These are phyloP conservation scores for Regulus satrapa DNA, from an alignment of 2,113 vertebrate species.

Conservation along the genomic window DNA sequence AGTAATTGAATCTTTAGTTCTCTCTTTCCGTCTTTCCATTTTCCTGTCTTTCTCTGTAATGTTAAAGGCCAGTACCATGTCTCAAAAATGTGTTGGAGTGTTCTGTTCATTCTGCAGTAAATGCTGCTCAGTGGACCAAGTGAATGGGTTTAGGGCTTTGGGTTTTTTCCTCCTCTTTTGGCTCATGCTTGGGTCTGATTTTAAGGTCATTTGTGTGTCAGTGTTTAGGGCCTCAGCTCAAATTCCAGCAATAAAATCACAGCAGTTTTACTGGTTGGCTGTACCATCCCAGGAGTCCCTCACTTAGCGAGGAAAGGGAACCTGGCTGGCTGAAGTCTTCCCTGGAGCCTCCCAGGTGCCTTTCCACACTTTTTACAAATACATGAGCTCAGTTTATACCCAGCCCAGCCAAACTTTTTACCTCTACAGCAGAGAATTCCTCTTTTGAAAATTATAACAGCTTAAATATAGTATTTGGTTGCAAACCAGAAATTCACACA, in stretches of 20 bases:
- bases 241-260: neutral
- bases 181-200: neutral
- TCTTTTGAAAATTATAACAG: constrained; percentile 60
- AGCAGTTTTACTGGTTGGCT: neutral
- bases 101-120: neutral
- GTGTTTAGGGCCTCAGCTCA: neutral
- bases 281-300: neutral
- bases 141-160: neutral
- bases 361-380: neutral
- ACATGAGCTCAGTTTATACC: neutral
- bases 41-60: neutral
- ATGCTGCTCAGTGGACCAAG: neutral
- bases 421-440: constrained; percentile 66
- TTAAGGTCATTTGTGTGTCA: constrained; percentile 15
- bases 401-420: constrained; percentile 31
- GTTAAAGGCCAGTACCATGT: neutral
- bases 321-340: neutral
- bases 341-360: neutral
- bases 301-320: neutral
- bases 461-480: constrained; percentile 72
- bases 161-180: neutral
- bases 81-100: neutral
- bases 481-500: constrained; percentile 66
- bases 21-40: neutral
- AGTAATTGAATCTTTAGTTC: neutral